Base-by-base conservation (phyloP, 2,888 invertebrate genomes). In the Diplolepis rosae region DNA sequence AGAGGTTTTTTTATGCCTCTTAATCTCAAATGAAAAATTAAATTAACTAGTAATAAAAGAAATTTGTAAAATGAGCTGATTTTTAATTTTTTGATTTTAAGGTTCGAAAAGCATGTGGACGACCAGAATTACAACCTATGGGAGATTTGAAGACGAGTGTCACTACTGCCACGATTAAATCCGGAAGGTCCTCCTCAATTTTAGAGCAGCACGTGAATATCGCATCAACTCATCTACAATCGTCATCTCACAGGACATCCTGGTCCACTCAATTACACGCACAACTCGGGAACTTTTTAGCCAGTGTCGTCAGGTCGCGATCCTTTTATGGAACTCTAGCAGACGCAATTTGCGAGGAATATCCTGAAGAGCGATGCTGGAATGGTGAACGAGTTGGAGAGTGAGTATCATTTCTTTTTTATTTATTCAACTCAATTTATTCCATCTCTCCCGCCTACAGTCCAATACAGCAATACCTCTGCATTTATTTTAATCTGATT, bases 321-420 rank as follows among this genome's bases (percentile, higher is more conserved):
- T 94, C 95, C 82, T 95, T 97, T 87, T 98, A 96, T 89, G 92
- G 94, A 35, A 93, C 93, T 80, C 91, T 97, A 48, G 95, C 96
- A 3, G 95, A 96, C 88, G 92, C 93, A 82, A 90, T 96, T 66
- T 96, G 96, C 89, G 92, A 93, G 77, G 94, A 95, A 45, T 92
- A 93, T 79, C 93, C 93, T 73, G 92, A 92, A 48, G 91, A 80
- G 69, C 80, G 91, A 76, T 96, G 96, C 88, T 96, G 96, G 96
- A 96, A 95, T 84, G 96, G 96, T 65, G 92, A 93, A 79, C 89
- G 92, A 74, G 90, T 94, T 80, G 94, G 93, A 89, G 93, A 94
- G 95, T 95, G 85, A 93, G 94, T 94, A 80, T 71, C 67, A 35
- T 9, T 22, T n/a, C 11, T 69, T 28, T 52, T 67, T 39, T 65